Conservation (phyloP, 2,888 invertebrate genomes). For the Apotomis turbidana region DNA sequence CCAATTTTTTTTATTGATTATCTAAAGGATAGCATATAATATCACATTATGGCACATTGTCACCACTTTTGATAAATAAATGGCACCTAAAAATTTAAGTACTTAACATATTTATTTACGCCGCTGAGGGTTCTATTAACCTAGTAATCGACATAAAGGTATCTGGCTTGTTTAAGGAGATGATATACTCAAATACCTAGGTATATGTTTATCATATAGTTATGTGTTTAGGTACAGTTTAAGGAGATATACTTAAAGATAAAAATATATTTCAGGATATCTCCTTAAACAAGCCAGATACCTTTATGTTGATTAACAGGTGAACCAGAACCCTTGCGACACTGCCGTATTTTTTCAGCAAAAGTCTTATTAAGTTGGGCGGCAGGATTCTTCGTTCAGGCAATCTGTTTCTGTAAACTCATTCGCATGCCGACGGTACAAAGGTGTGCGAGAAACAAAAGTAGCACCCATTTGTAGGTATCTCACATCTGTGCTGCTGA, state of each 20-base stretch:
- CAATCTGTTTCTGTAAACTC: constrained; percentile 27
- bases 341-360: constrained; percentile 14
- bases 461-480: not conserved
- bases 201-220: too few species aligned
- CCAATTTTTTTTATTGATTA: too few species aligned
- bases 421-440: constrained; percentile 38
- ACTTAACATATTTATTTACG: too few species aligned
- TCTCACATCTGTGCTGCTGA: not conserved
- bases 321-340: not conserved
- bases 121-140: not conserved
- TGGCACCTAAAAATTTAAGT: too few species aligned
- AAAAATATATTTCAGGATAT: not conserved
- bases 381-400: constrained; percentile 5
- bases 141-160: constrained; percentile 23
- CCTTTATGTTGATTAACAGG: constrained; percentile 25
- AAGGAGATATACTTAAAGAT: too few species aligned
- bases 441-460: constrained; percentile 29
- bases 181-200: not conserved
- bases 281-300: not conserved
- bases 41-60: too few species aligned
- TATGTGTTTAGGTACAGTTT: too few species aligned
- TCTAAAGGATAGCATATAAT: too few species aligned
- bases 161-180: not conserved
- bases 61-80: too few species aligned
- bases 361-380: constrained; percentile 37